Base-by-base conservation (phyloP, 1,140 invertebrate species). In the Rhagoletis pomonella region DNA sequence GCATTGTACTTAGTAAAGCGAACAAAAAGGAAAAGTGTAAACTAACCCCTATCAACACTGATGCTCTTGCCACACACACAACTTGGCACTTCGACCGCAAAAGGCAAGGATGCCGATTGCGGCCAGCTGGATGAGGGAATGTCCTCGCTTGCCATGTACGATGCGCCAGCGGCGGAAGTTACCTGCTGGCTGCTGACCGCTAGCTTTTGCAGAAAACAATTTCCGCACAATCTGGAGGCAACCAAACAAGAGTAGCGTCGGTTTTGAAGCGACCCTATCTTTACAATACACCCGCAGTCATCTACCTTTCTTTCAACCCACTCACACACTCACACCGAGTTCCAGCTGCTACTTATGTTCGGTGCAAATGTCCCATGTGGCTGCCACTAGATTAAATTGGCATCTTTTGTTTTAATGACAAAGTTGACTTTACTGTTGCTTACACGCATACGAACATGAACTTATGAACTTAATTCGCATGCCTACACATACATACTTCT, bases 381-480 rank as follows among this genome's bases (percentile, higher is more conserved):
- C 91, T 89, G 67, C 87, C 89, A 92, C 90, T 92, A 92, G 91
- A 92, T 92, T 92, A 92, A 92, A 92, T 92, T 92, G 91, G 91
- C 91, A 92, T 92, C 91, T 92, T 92, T 92, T 92, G 91, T 92
- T 92, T 89, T 90, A 88, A 64, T 86, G 87, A 88, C 88, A 77
- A 84, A 47, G 77, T 84, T 60, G 77, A 84, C 77, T 84, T 59
- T 58, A 50, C 9, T 73, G 10, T 17, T 17, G 17, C 19, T 69
- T 6, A 44, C 12, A 73, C 10, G 17, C 67, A 47, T 42, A 47
- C 65, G 12, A 3, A 44, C 65, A 44, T n/a, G 44, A 10, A 55
- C 4, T 9, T 9, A 55, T 55, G 50, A 55, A 55, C 4, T 55
- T 55, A 55, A 55, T 55, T 55, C 50, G 10, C 39, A 44, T 14